A percentile compares a stretch with the other conserved stretches of the same genome.
phyloP scores from a whole-genome alignment of 2,888 invertebrate genomes.

The Loripinus fragilis region DNA sequence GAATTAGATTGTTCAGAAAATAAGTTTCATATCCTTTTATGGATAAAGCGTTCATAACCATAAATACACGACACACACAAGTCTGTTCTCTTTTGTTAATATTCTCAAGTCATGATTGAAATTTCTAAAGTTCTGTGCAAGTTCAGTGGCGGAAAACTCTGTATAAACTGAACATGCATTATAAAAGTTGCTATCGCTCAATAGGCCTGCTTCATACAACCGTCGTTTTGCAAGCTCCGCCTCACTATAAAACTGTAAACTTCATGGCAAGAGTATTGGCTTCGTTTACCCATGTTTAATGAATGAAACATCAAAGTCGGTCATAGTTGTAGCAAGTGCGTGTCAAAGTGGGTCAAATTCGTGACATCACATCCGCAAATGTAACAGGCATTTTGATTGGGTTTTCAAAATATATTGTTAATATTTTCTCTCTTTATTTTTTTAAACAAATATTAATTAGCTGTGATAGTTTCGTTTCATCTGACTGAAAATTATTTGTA shows the following conservation, averaged over 20 bases:
- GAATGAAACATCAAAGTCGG: conserved; percentile 4
- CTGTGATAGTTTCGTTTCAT: no score
- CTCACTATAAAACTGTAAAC: not conserved
- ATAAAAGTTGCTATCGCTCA: no score
- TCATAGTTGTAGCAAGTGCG: conserved; percentile 15
- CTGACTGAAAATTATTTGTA: no score
- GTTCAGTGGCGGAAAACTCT: no score
- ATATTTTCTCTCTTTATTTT: no score
- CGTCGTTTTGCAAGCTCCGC: conserved; percentile 1
- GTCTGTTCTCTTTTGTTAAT: not conserved
- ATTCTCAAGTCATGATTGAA: not conserved
- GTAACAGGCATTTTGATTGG: not conserved
- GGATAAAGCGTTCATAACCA: no score
- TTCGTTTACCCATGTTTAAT: conserved; percentile 3
- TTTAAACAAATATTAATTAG: no score
- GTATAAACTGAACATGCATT: no score
- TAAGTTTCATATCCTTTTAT: no score
- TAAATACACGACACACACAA: no score
- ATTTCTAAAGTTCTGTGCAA: no score
- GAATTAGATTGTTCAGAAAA: no score
- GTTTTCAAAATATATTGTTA: not conserved
- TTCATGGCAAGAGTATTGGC: conserved; percentile 10
- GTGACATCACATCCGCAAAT: conserved; percentile 3
- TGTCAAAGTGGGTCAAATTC: conserved; percentile 16
- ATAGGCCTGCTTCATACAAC: not conserved